phyloP scores from a whole-genome alignment of 2,888 invertebrate species.

The Argyresthia goedartella region DNA sequence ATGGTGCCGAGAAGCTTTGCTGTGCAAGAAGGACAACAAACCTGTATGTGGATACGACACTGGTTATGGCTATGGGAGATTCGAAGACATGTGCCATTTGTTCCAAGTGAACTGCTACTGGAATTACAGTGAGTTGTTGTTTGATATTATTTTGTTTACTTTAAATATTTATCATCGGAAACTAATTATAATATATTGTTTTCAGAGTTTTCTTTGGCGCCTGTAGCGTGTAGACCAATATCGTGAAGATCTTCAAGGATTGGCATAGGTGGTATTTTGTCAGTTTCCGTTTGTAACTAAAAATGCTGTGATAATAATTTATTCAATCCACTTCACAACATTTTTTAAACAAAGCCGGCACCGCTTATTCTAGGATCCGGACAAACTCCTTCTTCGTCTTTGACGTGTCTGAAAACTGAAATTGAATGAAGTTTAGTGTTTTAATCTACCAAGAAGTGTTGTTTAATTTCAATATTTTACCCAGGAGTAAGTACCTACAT shows the following conservation, averaged over 20 bases:
- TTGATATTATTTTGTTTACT: background rate
- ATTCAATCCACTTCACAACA: no score
- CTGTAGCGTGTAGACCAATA: no score
- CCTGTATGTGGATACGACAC: conserved; percentile 44
- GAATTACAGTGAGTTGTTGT: conserved; percentile 38
- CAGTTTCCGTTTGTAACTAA: no score
- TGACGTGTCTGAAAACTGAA: conserved; percentile 57
- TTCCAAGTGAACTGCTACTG: conserved; percentile 46
- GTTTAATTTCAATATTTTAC: background rate
- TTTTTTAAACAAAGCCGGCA: no score
- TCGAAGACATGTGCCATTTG: conserved; percentile 48
- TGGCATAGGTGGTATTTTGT: no score
- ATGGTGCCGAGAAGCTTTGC: conserved; percentile 38
- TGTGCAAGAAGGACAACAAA: conserved; percentile 25
- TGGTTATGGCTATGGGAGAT: conserved; percentile 38
- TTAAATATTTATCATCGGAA: no score
- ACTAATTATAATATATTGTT: no score
- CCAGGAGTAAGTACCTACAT: background rate
- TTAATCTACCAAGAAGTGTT: background rate
- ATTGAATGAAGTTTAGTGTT: background rate
- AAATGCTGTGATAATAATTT: no score
- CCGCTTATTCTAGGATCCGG: no score
- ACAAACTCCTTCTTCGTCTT: conserved; percentile 36
- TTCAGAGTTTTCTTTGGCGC: no score
- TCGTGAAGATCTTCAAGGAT: no score